Percentiles rank a stretch among this genome's conserved stretches.
Evolutionary conservation across 2,113 vertebrate species (phyloP).

Genomic region (Todiramphus chloris): DNA sequence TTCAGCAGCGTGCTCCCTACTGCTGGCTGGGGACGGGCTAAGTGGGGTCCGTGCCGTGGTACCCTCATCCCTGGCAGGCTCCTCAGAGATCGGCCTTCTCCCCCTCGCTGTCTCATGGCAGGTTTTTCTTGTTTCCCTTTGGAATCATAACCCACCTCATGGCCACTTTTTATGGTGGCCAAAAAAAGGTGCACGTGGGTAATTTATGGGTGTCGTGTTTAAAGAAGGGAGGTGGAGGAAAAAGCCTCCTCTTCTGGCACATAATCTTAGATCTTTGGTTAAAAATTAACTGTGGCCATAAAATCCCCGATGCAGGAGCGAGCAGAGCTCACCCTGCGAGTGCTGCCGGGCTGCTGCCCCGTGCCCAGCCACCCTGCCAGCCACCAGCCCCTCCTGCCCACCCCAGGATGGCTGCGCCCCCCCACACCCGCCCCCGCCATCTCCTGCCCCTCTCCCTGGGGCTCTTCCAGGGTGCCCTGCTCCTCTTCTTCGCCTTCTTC

Average conservation of each 20-base stretch:
- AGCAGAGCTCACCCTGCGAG: fast-evolving
- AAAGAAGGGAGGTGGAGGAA: background rate
- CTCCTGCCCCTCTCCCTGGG: conserved; percentile 76
- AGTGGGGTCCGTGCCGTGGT: fast-evolving
- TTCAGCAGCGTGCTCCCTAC: background rate
- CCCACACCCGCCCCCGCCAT: conserved; percentile 25
- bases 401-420: background rate
- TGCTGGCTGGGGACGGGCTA: background rate
- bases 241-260: background rate
- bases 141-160: background rate
- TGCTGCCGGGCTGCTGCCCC: background rate
- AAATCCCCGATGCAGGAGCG: fast-evolving
- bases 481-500: conserved; percentile 76
- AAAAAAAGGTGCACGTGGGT: background rate
- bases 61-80: background rate
- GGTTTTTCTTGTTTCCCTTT: background rate
- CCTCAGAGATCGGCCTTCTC: background rate
- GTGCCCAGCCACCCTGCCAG: fast-evolving
- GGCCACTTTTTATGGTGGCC: background rate
- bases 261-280: background rate
- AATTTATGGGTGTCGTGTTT: background rate
- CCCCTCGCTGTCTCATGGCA: fast-evolving
- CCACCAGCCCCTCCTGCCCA: background rate
- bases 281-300: background rate
- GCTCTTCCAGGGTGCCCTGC: conserved; percentile 69